phyloP scores from a whole-genome alignment of 2,797 vertebrate species.

The Sebastes nivosus region DNA sequence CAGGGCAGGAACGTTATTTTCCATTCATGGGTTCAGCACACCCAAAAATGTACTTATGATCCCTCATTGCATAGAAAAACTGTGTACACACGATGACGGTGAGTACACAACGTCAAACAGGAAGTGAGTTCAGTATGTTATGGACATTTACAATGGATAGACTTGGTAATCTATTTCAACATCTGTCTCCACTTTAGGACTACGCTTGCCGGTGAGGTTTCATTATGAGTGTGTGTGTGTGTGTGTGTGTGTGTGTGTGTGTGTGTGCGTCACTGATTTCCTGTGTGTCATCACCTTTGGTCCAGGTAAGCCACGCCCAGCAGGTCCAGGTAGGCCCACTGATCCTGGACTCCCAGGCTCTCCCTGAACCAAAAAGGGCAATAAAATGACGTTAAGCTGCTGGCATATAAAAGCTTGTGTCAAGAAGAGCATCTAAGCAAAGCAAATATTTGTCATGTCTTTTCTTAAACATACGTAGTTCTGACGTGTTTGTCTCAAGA shows the following conservation, averaged over 20 bases:
- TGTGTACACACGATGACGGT: not conserved
- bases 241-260: not conserved
- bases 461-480: not conserved
- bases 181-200: not conserved
- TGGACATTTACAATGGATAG: not conserved
- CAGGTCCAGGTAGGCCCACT: slow-evolving; percentile 80
- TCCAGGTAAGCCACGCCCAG: slow-evolving; percentile 83
- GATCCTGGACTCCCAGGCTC: slow-evolving; percentile 83
- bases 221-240: not conserved
- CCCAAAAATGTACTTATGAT: not conserved
- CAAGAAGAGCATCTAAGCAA: not conserved
- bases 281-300: slow-evolving; percentile 81
- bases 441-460: not conserved
- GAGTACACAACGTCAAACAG: not conserved
- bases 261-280: not conserved
- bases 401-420: too few species aligned
- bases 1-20: not conserved
- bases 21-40: not conserved
- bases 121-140: not conserved
- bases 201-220: not conserved
- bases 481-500: not conserved
- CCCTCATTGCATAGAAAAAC: not conserved
- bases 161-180: not conserved
- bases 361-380: slow-evolving; percentile 77
- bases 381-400: not conserved